Percentiles rank a stretch among this genome's conserved stretches.
Evolutionary conservation across 2,113 vertebrate genomes (phyloP).

Genomic region (Rhynchopsitta pachyrhyncha): DNA sequence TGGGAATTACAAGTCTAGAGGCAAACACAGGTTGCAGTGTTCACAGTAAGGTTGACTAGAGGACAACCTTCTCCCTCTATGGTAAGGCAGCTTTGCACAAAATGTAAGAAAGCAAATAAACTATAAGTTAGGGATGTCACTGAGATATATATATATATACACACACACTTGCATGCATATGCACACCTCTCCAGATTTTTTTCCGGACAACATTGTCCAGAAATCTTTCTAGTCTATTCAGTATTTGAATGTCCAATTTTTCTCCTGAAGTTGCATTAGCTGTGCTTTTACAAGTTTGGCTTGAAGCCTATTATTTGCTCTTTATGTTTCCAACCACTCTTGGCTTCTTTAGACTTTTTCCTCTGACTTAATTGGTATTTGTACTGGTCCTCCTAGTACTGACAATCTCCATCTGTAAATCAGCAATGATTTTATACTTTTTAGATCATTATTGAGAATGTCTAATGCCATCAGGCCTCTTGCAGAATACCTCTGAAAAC

Average conservation of each 20-base stretch:
- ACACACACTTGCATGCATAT: background rate
- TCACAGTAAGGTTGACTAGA: background rate
- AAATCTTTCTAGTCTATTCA: constrained; percentile 12
- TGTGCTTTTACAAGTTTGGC: constrained; percentile 49
- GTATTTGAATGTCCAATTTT: constrained; percentile 34
- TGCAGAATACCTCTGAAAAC: constrained; percentile 42
- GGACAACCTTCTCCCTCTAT: background rate
- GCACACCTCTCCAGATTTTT: background rate
- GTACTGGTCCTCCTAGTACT: constrained; percentile 23
- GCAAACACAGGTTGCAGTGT: background rate
- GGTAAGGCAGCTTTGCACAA: background rate
- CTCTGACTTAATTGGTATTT: constrained; percentile 61
- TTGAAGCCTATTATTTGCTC: constrained; percentile 53
- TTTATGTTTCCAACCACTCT: constrained; percentile 54
- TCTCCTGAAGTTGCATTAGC: background rate
- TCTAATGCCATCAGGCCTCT: constrained; percentile 10
- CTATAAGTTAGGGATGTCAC: background rate
- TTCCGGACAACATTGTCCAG: background rate
- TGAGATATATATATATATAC: background rate
- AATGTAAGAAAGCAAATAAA: background rate
- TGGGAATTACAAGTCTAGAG: background rate
- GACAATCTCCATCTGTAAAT: constrained; percentile 58
- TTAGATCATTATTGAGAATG: constrained; percentile 21
- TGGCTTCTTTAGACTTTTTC: constrained; percentile 58
- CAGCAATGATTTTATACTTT: constrained; percentile 22